Conservation (phyloP, 2,888 invertebrate species). For the Gibbula magus region DNA sequence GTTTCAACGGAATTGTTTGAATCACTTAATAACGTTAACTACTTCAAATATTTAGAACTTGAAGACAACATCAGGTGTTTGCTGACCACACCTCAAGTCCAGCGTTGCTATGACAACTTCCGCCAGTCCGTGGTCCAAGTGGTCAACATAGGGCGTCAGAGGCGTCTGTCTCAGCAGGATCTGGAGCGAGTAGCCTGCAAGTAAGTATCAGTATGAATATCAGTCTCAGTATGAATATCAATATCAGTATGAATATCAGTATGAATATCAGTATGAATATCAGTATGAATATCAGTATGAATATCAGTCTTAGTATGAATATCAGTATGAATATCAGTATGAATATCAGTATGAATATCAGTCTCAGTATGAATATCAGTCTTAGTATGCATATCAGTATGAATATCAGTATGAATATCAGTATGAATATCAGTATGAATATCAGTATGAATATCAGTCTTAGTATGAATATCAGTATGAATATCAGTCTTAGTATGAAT, state of each 20-base stretch:
- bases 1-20: too few relatives aligned
- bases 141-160: constrained; percentile 31
- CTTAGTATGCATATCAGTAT: too few relatives aligned
- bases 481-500: neutral
- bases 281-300: neutral
- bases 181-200: constrained; percentile 45
- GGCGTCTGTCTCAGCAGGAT: constrained; percentile 27
- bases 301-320: too few relatives aligned
- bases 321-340: too few relatives aligned
- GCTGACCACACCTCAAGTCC: constrained; percentile 42
- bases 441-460: neutral
- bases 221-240: neutral
- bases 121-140: constrained; percentile 43
- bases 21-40: neutral
- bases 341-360: too few relatives aligned
- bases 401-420: too few relatives aligned
- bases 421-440: too few relatives aligned
- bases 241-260: neutral
- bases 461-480: neutral
- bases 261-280: too few relatives aligned
- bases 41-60: constrained; percentile 26
- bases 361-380: too few relatives aligned
- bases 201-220: constrained; percentile 29
- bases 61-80: constrained; percentile 41
- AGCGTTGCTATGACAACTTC: constrained; percentile 43